Conservation (phyloP, 92 coral and sea anemone genomes). For the Umimayanthus kanabou region DNA sequence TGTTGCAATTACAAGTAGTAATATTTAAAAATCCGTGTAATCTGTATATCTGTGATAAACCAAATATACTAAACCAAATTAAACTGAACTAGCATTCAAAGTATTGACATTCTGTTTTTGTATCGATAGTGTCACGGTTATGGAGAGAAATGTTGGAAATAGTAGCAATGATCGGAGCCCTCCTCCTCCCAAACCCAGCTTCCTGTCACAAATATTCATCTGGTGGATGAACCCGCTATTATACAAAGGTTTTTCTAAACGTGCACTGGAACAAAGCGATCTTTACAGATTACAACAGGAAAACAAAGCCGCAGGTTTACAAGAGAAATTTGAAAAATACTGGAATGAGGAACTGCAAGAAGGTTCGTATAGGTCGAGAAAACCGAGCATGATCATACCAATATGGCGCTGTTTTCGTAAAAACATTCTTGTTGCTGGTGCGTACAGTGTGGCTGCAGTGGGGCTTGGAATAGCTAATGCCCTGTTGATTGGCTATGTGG, state of each 20-base stretch:
- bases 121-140: not conserved
- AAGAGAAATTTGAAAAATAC: conserved; percentile 9
- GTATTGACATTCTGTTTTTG: not conserved
- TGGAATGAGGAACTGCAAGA: conserved; percentile 15
- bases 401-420: conserved; percentile 15
- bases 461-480: not conserved
- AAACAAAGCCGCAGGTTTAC: conserved; percentile 5
- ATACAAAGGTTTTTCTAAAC: conserved; percentile 21
- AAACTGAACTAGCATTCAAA: too few relatives aligned
- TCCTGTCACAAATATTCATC: conserved; percentile 2
- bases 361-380: not conserved
- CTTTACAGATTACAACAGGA: conserved; percentile 5
- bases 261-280: not conserved
- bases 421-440: not conserved
- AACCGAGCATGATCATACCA: not conserved
- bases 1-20: too few relatives aligned
- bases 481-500: conserved; percentile 1
- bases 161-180: not conserved
- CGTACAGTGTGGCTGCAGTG: not conserved
- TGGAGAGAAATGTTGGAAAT: not conserved
- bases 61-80: too few relatives aligned
- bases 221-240: conserved; percentile 28
- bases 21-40: too few relatives aligned
- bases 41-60: too few relatives aligned
- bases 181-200: conserved; percentile 20